These are phyloP conservation scores for Diabrotica undecimpunctata DNA, from an alignment of 1,140 invertebrate species.

Conservation along the genomic window DNA sequence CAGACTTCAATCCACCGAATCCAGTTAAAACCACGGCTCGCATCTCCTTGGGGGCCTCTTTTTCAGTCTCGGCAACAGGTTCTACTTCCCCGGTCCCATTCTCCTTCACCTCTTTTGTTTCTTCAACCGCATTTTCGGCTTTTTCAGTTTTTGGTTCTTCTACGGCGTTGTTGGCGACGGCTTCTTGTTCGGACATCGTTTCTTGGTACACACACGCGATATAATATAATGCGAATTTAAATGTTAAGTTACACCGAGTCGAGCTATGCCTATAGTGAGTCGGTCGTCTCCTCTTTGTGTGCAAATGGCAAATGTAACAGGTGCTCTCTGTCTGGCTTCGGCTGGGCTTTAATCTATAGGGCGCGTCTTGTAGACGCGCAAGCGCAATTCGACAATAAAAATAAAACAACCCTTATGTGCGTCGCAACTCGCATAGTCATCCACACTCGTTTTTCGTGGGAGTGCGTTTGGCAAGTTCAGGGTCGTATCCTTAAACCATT, in stretches of 20 bases:
- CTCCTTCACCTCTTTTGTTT: slow-evolving; percentile 51
- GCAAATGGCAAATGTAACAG: slow-evolving; percentile 44
- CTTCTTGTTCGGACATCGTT: slow-evolving; percentile 34
- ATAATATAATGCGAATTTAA: slow-evolving; percentile 5
- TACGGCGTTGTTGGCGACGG: slow-evolving; percentile 49
- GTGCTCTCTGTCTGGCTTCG: slow-evolving; percentile 33
- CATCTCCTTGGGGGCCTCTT: slow-evolving; percentile 73
- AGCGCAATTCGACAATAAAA: slow-evolving; percentile 29
- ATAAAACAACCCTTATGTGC: slow-evolving; percentile 21
- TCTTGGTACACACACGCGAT: slow-evolving; percentile 15
- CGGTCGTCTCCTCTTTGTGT: slow-evolving; percentile 37
- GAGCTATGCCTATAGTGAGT: slow-evolving; percentile 11
- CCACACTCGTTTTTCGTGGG: not conserved
- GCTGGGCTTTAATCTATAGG: slow-evolving; percentile 23
- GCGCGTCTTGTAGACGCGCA: slow-evolving; percentile 37
- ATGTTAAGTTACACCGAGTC: slow-evolving; percentile 4
- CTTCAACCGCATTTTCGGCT: slow-evolving; percentile 48
- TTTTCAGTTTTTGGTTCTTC: slow-evolving; percentile 52
- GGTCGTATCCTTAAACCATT: not conserved
- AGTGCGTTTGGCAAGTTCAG: not conserved
- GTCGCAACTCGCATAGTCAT: not conserved
- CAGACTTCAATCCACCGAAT: slow-evolving; percentile 79
- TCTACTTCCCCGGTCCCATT: slow-evolving; percentile 51
- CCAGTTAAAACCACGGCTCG: slow-evolving; percentile 75
- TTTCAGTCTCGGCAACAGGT: slow-evolving; percentile 50